Conservation (phyloP, 1,140 invertebrate species). For the Drosophila parabipectinata region DNA sequence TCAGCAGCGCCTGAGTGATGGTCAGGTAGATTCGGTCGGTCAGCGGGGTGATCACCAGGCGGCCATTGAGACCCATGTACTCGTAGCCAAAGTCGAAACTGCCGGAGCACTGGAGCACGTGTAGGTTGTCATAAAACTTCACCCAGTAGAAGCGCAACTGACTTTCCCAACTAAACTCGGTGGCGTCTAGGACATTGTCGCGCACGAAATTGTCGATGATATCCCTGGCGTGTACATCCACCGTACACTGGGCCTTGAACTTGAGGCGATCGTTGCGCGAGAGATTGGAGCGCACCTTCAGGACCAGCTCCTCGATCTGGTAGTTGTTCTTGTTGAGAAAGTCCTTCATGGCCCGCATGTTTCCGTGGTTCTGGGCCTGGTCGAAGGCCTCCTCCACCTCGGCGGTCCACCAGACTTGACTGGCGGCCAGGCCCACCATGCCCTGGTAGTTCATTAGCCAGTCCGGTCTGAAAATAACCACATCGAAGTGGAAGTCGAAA, state of each 20-base stretch:
- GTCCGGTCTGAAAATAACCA: constrained; percentile 84
- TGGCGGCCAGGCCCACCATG: constrained; percentile 93
- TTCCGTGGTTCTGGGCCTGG: constrained; percentile 89
- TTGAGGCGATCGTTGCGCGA: constrained; percentile 92
- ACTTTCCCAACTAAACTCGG: constrained; percentile 96
- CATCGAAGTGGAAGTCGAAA: constrained; percentile 44
- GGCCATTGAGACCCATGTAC: constrained; percentile 96
- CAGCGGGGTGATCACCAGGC: constrained; percentile 94
- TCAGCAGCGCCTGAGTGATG: constrained; percentile 94
- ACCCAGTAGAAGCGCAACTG: constrained; percentile 96
- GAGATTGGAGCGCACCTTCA: constrained; percentile 87
- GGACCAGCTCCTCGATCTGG: constrained; percentile 93
- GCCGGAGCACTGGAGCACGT: constrained; percentile 93
- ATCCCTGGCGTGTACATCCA: constrained; percentile 95
- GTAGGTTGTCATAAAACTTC: constrained; percentile 91
- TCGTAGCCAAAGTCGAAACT: constrained; percentile 96
- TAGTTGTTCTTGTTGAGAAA: constrained; percentile 91
- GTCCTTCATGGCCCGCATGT: constrained; percentile 94
- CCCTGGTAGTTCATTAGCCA: constrained; percentile 96
- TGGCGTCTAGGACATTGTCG: constrained; percentile 92
- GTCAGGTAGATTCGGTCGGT: constrained; percentile 96
- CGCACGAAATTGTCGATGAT: constrained; percentile 94
- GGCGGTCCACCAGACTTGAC: constrained; percentile 97
- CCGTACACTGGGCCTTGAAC: constrained; percentile 93
- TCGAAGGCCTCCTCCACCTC: constrained; percentile 95